Conservation (phyloP, 1,140 invertebrate genomes). For the Tribolium castaneum region DNA sequence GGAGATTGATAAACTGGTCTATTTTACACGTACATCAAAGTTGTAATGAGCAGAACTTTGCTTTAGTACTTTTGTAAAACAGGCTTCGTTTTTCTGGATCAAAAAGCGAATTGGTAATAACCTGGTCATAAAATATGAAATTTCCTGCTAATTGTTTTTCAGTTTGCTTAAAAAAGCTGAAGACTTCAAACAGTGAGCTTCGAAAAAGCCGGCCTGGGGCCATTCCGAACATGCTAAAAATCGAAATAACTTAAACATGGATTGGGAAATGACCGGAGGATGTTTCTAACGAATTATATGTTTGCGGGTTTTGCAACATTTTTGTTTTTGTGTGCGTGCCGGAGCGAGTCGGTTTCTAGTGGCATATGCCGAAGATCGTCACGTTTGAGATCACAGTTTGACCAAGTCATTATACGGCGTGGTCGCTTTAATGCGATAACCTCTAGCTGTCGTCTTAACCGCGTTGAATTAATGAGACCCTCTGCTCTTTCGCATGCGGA, state of each 20-base stretch:
- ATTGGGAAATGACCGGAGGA: neutral
- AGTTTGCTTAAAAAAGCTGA: neutral
- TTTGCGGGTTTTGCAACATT: neutral
- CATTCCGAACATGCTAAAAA: neutral
- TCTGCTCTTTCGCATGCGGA: constrained; percentile 41
- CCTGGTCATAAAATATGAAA: neutral
- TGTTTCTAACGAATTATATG: neutral
- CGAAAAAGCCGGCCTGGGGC: neutral
- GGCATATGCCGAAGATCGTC: constrained; percentile 39
- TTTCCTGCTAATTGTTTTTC: neutral
- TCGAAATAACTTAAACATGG: neutral
- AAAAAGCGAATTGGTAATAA: neutral
- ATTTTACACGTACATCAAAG: neutral
- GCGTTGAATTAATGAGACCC: constrained; percentile 50
- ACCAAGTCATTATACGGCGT: constrained; percentile 44
- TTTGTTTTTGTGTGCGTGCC: neutral
- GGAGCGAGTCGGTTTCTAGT: neutral
- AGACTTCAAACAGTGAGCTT: neutral
- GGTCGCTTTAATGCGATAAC: constrained; percentile 38
- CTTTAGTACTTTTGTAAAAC: neutral
- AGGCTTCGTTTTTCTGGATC: neutral
- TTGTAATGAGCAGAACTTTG: neutral
- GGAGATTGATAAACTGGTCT: neutral
- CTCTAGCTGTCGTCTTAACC: constrained; percentile 48
- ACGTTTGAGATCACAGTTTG: constrained; percentile 43